Evolutionary conservation across 2,888 invertebrate genomes (phyloP), one percentile per base, ranked within the genome.

Genomic region (Dryadula phaetusa): DNA sequence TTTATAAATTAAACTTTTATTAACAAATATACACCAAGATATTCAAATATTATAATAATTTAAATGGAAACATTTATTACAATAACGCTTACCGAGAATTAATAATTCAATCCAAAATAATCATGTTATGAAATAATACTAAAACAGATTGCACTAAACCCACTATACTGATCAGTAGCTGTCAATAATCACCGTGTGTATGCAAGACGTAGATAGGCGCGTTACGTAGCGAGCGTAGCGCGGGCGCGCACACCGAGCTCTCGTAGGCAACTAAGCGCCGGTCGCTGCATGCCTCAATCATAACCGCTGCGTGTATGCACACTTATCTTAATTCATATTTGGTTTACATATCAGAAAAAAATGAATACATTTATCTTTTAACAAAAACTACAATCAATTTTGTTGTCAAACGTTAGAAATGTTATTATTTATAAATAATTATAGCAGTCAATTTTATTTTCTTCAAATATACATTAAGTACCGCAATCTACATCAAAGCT

Each of bases 231-330:
- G 42, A 34, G 34, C 70, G 70, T 67, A 69, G 66, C 65, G 77
- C 83, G 72, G 73, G 79, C 79, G 79, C 71, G 65, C 82, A 76
- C 73, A 72, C 69, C 76, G 80, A 77, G 73, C 67, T 78, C 83
- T 80, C 80, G 83, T 76, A 81, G 79, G 74, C 81, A 75, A 88
- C 88, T 88, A 85, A 82, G 71, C 72, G 73, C 73, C 62, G 72
- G 40, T 52, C 49, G 74, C 77, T 81, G 82, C 84, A 81, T 73
- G 75, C 78, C 72, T 76, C 75, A 76, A 73, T 74, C 74, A 72
- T 73, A 73, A 75, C 67, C 18, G 18, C 44, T 32, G 18, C 12
- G 28, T 28, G 14, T 14, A 37, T 14, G 60, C 28, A 46, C 25
- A 40, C 25, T 46, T 28, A 6, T 20, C 16, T 54, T 54, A 37